Evolutionary conservation across 2,888 invertebrate species (phyloP), one percentile per base, ranked within the genome.

Genomic region (Scrobipalpa atriplicella): DNA sequence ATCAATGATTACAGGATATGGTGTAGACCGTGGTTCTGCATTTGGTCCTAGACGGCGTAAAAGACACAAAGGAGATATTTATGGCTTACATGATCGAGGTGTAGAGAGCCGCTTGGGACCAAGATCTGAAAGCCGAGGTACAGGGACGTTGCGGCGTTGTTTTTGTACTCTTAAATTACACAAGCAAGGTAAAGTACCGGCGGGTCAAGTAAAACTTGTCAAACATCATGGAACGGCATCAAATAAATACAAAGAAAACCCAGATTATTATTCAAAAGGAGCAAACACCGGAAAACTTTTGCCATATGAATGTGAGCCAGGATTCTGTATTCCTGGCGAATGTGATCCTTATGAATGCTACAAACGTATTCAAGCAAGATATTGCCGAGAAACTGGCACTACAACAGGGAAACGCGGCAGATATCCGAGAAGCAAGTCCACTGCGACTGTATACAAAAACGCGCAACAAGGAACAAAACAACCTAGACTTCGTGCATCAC

Each of bases 101-200:
- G 54, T 54, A 19, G 54, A 54, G 10, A 54, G 54, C 54, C 54
- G 21, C 11, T 10, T 54, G 54, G 19, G 2, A 58, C 10, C 29
- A 36, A 8, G 6, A 36, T 11, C 10, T n/a, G 29, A 21, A 58
- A 36, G 11, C 36, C 39, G 41, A 16, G 61, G 61, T 41, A 61
- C 61, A 11, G 61, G 16, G 18, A 61, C 61, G 13, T 19, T 61
- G 16, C 61, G 61, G 71, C 70, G 78, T 62, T 83, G 83, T 72
- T 81, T 80, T 67, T 83, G 83, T 68, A 80, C 78, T 5, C 69
- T 80, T 64, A 78, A 81, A 71, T 71, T 81, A 51, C 71, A 74
- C 62, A 68, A 71, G 66, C 63, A 66, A n/a, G 64, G 58, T 58
- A 36, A 10, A 64, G 56, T 66, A 56, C 47, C 41, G 39, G 41